Percentiles rank a stretch among this genome's conserved stretches.
Conservation (phyloP, 1,140 invertebrate genomes). For the Neotoxoptera formosana region DNA sequence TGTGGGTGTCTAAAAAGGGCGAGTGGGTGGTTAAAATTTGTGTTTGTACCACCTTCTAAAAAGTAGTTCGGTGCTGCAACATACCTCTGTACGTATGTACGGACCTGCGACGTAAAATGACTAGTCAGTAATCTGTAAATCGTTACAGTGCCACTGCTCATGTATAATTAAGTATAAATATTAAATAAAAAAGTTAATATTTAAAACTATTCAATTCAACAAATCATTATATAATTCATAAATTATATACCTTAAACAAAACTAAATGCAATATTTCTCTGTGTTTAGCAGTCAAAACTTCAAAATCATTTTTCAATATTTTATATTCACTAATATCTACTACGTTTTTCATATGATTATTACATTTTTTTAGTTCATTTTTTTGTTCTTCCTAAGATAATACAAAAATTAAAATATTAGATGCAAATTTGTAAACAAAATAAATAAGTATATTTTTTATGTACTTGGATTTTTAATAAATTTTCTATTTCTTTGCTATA, state of each 20-base stretch:
- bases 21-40: too few species aligned
- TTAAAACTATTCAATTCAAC: not conserved
- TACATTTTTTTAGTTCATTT: conserved; percentile 44
- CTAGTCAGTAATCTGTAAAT: too few species aligned
- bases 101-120: too few species aligned
- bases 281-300: conserved; percentile 59
- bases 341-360: conserved; percentile 48
- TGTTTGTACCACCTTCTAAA: too few species aligned
- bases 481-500: conserved; percentile 52
- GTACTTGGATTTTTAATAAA: conserved; percentile 58
- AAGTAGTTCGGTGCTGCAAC: too few species aligned
- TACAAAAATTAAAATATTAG: conserved; percentile 21
- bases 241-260: conserved; percentile 57
- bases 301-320: conserved; percentile 58
- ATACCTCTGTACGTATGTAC: too few species aligned
- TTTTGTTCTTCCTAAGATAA: conserved; percentile 43
- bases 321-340: conserved; percentile 54
- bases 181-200: not conserved
- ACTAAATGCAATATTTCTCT: conserved; percentile 57
- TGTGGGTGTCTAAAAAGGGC: too few species aligned
- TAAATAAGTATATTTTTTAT: conserved; percentile 30
- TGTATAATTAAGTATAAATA: not conserved
- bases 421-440: not conserved
- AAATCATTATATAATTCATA: not conserved
- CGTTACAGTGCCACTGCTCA: too few species aligned